Evolutionary conservation across 1,140 invertebrate species (phyloP).

Genomic region (Trichomalopsis sarcophagae): DNA sequence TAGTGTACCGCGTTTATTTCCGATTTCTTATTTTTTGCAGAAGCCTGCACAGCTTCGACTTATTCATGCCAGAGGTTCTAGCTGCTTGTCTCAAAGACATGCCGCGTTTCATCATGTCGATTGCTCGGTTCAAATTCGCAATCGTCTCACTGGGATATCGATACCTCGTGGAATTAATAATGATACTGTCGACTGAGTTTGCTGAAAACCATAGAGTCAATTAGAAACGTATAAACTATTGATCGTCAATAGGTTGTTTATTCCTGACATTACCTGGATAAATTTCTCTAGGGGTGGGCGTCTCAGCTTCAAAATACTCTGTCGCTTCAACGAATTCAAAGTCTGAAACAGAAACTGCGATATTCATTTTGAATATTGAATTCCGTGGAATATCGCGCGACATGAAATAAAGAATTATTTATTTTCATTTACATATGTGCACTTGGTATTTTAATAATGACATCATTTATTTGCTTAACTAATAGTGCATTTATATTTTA

Average conservation of each 20-base stretch:
- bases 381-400: not conserved
- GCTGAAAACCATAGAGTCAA: too few species aligned
- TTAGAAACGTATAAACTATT: too few species aligned
- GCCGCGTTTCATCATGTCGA: conserved; percentile 54
- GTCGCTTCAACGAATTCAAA: not conserved
- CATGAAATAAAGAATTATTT: not conserved
- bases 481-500: too few species aligned
- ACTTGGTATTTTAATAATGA: not conserved
- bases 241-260: not conserved
- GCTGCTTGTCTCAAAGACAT: conserved; percentile 67
- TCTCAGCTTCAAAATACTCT: not conserved
- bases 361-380: not conserved
- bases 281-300: not conserved
- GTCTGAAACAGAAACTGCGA: conserved; percentile 10
- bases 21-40: not conserved
- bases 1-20: not conserved
- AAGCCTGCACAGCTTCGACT: conserved; percentile 56
- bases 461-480: not conserved
- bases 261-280: not conserved
- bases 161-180: not conserved
- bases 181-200: too few species aligned
- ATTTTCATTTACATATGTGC: not conserved
- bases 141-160: not conserved
- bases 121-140: not conserved
- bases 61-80: conserved; percentile 60